Evolutionary conservation across 2,113 vertebrate genomes (phyloP), one percentile per base, ranked within the genome.

Genomic region (Paedocypris sp.): DNA sequence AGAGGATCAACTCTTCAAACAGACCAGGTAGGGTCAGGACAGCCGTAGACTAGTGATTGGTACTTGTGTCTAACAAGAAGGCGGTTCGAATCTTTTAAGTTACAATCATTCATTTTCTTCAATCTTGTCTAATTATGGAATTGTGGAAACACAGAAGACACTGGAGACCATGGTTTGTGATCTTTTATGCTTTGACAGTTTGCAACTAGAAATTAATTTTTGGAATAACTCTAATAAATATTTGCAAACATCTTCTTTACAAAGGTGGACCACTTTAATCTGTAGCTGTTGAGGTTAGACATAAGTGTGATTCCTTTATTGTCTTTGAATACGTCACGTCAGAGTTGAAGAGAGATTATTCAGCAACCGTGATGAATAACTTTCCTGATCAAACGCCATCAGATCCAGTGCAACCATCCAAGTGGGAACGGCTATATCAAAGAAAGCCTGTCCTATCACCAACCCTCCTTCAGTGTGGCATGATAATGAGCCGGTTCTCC

Each of bases 341-440:
- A 60, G 62, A 80, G 78, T 77, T 84, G 76, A 83, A 80, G 72
- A 66, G 76, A 73, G 73, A 72, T 71, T 50, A 60, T 52, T 58
- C 46, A 75, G 74, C 71, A 69, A 66, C 68, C 67, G 62, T 79
- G 81, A 79, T 77, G 78, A 83, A 80, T 75, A 77, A 77, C 74
- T 81, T 70, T 70, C 71, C 77, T 74, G 77, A 83, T 79, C 77
- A 71, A 74, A 79, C 73, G 74, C 78, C 75, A 79, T 79, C 80
- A 82, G 82, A 82, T 85, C 81, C 69, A 66, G 75, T 78, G 70
- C 64, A 42, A 47, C 9, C 49, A 76, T 83, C 75, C 80, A 77
- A 78, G 74, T 66, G 82, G 80, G 80, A 83, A 80, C 75, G 76
- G 74, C 75, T 78, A 81, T 72, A 78, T 83, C 77, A 79, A 82